Base-by-base conservation (phyloP, 2,888 invertebrate species). In the Galerucella pusilla region DNA sequence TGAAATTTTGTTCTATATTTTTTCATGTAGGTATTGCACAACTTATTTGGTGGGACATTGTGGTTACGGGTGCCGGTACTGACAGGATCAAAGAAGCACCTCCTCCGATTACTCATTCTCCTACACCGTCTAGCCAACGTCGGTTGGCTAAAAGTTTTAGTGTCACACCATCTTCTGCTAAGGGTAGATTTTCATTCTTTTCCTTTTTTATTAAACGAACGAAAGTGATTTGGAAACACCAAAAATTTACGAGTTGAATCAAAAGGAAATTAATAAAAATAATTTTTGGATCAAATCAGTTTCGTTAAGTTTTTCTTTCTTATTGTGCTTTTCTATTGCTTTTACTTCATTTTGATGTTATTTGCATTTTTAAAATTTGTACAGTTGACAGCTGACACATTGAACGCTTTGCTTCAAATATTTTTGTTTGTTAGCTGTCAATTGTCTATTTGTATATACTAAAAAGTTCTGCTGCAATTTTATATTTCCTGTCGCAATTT, bases 71-170 rank as follows among this genome's bases (percentile, higher is more conserved):
- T 80, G 85, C 85, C 73, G 85, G 85, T 79, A 84, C 84, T 74
- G 88, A 88, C 81, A 88, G 88, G 83, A 84, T 81, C 78, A 87
- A 88, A 83, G 88, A 88, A 72, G 81, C 81, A 78, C 80, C 82
- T 76, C 64, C 64, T 64, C 80, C 83, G 61, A 74, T 77, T 52
- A 77, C 91, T 80, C 92, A 92, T 84, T 92, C 93, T 81, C 93
- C 93, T 79, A 95, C 96, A 83, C 96, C 96, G 84, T 96, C 96
- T 82, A 92, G 95, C 82, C 95, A 95, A 88, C 92, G 96, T 85
- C 93, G 96, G 85, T 92, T 96, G 88, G 95, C 96, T 85, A 96
- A 96, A 91, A 96, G 96, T 89, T 96, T 96, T 91, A 96, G 96
- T 90, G 95, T 95, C 85, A 93, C 95, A 84, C 92, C 94, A 85